phyloP scores from a whole-genome alignment of 2,888 invertebrate species.

The Arenicola marina region DNA sequence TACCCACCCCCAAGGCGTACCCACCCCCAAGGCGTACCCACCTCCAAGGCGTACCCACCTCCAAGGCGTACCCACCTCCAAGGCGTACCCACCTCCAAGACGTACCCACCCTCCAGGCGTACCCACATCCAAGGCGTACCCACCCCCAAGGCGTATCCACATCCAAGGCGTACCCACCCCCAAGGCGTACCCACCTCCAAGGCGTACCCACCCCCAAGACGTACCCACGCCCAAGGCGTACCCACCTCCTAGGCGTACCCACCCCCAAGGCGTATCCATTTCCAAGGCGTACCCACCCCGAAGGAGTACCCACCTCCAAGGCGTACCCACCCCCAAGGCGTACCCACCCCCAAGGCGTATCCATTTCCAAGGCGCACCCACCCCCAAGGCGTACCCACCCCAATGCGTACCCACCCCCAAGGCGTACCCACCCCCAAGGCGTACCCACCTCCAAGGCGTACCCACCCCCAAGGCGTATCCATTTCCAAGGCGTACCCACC shows the following conservation, averaged over 20 bases:
- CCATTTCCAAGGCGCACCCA: constrained; percentile 93
- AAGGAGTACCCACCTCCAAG: no score
- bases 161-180: constrained; percentile 97
- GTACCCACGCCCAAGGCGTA: constrained; percentile 96
- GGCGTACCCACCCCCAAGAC: constrained; percentile 96
- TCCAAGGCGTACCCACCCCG: constrained; percentile 92
- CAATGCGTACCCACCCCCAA: no score
- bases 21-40: constrained; percentile 93
- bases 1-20: constrained; percentile 96
- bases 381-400: constrained; percentile 97
- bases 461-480: constrained; percentile 89
- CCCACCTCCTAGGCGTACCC: constrained; percentile 89
- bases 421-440: constrained; percentile 94
- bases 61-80: constrained; percentile 97
- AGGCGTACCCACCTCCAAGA: constrained; percentile 93
- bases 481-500: constrained; percentile 97
- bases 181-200: constrained; percentile 95
- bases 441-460: constrained; percentile 96
- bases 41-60: constrained; percentile 97
- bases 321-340: constrained; percentile 92
- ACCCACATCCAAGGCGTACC: constrained; percentile 93
- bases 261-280: constrained; percentile 96
- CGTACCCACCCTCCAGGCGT: constrained; percentile 96
- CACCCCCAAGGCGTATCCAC: constrained; percentile 96
- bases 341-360: constrained; percentile 96